phyloP scores from a whole-genome alignment of 2,888 invertebrate species.

The Diachrysia chrysitis region DNA sequence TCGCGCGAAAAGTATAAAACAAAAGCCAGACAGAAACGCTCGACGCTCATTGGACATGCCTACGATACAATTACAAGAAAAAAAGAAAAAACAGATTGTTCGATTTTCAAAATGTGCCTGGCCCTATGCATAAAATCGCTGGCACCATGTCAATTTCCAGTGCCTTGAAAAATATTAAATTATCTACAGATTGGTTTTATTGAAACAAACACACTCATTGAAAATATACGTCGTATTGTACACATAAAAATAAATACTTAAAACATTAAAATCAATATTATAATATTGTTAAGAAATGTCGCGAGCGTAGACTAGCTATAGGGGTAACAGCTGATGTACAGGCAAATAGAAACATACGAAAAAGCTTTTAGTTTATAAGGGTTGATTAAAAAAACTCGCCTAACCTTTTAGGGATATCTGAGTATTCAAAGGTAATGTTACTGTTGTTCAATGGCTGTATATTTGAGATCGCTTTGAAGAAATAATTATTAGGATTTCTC shows the following conservation, averaged over 20 bases:
- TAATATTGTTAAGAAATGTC: background rate
- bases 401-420: slow-evolving; percentile 43
- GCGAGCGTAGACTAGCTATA: background rate
- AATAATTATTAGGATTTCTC: slow-evolving; percentile 3
- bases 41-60: background rate
- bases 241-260: too few relatives aligned
- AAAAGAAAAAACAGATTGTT: background rate
- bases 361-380: slow-evolving; percentile 57
- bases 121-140: background rate
- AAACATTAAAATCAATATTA: background rate
- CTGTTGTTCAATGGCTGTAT: slow-evolving; percentile 13
- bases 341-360: slow-evolving; percentile 37
- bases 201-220: too few relatives aligned
- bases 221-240: too few relatives aligned
- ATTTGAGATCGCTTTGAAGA: slow-evolving; percentile 4
- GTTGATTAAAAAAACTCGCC: slow-evolving; percentile 39
- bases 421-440: slow-evolving; percentile 32
- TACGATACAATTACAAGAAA: too few relatives aligned
- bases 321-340: slow-evolving; percentile 12
- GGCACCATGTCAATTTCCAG: too few relatives aligned
- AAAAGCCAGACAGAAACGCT: background rate
- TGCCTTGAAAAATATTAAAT: too few relatives aligned
- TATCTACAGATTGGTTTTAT: too few relatives aligned
- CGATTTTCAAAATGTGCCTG: background rate
- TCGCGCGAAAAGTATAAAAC: background rate